Evolutionary conservation across 2,797 vertebrate genomes (phyloP).

Genomic region (Gadopsis bispinosus): DNA sequence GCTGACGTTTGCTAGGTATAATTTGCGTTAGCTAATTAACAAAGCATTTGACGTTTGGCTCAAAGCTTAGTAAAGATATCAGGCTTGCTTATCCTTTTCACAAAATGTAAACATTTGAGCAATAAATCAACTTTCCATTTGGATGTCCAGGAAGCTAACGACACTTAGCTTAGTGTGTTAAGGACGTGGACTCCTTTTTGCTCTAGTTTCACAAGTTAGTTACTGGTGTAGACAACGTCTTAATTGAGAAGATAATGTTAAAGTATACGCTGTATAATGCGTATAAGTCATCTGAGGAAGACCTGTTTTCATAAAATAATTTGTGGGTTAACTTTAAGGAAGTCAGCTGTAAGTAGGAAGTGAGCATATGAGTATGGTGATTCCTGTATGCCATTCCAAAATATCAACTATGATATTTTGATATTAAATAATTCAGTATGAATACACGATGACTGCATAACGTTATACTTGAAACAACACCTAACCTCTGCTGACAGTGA

Average conservation of each 20-base stretch:
- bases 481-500: constrained; percentile 3
- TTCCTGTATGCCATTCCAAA: neutral
- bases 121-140: constrained; percentile 10
- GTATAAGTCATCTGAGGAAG: accelerated
- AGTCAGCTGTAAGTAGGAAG: constrained; percentile 73
- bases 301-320: neutral
- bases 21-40: constrained; percentile 6
- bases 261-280: accelerated
- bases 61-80: neutral
- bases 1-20: constrained; percentile 28
- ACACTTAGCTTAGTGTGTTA: constrained; percentile 22
- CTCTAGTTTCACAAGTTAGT: constrained; percentile 19
- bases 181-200: constrained; percentile 51
- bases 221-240: neutral
- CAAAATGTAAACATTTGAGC: constrained; percentile 2
- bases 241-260: too few species aligned
- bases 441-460: neutral
- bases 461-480: constrained; percentile 3
- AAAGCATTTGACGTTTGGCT: neutral
- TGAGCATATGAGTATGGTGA: constrained; percentile 38
- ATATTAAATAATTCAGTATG: neutral
- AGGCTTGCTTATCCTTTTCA: neutral
- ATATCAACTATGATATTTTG: neutral
- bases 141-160: constrained; percentile 42
- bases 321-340: constrained; percentile 48